Conservation (phyloP, 2,113 vertebrate species). For the Zeus faber region DNA sequence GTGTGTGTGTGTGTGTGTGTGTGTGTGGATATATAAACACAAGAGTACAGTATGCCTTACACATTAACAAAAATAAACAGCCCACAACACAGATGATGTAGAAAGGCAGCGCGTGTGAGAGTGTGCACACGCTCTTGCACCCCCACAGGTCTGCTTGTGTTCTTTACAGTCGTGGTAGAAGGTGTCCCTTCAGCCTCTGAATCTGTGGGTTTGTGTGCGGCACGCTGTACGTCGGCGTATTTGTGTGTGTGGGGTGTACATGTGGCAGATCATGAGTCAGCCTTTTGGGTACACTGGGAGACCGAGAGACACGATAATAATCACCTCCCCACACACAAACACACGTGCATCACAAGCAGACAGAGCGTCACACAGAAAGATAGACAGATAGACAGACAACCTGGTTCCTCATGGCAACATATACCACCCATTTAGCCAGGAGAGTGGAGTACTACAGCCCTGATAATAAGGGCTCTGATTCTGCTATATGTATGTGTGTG, state of each 20-base stretch:
- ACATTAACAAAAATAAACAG: slow-evolving; percentile 30
- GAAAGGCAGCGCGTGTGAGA: slow-evolving; percentile 20
- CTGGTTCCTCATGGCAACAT: slow-evolving; percentile 42
- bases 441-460: slow-evolving; percentile 18
- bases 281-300: slow-evolving; percentile 48
- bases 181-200: slow-evolving; percentile 48
- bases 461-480: slow-evolving; percentile 35
- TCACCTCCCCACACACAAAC: slow-evolving; percentile 36
- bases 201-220: slow-evolving; percentile 54
- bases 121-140: no score
- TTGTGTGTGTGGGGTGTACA: slow-evolving; percentile 12
- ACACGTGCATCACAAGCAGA: slow-evolving; percentile 37
- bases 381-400: slow-evolving; percentile 33
- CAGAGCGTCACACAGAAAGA: slow-evolving; percentile 35
- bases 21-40: no score
- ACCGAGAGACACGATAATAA: slow-evolving; percentile 58
- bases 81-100: slow-evolving; percentile 19
- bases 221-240: not conserved
- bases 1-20: no score
- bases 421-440: slow-evolving; percentile 21
- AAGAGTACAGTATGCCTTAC: no score
- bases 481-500: not conserved
- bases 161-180: slow-evolving; percentile 30
- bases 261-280: slow-evolving; percentile 65
- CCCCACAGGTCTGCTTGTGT: slow-evolving; percentile 2